These are phyloP conservation scores for Austrofundulus limnaeus DNA, from an alignment of 2,113 vertebrate species.

Conservation along the genomic window DNA sequence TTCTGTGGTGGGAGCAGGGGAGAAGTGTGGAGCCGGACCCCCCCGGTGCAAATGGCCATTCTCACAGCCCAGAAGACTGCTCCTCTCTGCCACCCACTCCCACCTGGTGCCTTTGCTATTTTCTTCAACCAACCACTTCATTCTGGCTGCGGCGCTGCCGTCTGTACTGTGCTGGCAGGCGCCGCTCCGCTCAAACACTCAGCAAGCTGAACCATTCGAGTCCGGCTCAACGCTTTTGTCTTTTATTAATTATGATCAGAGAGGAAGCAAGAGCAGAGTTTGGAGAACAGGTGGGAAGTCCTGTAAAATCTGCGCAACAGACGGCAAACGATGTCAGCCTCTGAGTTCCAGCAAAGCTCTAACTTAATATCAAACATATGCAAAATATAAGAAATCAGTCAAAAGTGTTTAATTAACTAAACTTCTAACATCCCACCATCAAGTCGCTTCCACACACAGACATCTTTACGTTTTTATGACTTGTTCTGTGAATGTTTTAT, in stretches of 20 bases:
- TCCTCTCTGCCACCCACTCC: constrained; percentile 84
- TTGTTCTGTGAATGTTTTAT: too few relatives aligned
- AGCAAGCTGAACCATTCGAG: constrained; percentile 65
- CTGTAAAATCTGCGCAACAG: constrained; percentile 11
- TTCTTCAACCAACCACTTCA: constrained; percentile 80
- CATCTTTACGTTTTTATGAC: background rate
- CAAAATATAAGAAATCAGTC: background rate
- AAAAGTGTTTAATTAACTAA: background rate
- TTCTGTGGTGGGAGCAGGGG: constrained; percentile 64
- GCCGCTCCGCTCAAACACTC: constrained; percentile 74
- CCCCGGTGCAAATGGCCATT: constrained; percentile 83
- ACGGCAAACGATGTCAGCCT: background rate
- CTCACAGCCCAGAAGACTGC: constrained; percentile 85
- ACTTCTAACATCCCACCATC: background rate
- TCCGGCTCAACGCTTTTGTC: constrained; percentile 21
- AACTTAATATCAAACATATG: background rate
- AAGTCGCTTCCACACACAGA: background rate
- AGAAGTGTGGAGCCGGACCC: constrained; percentile 74
- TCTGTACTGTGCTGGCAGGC: constrained; percentile 82
- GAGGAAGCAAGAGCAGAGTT: constrained; percentile 33
- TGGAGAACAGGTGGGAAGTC: constrained; percentile 42
- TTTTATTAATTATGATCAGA: constrained; percentile 47
- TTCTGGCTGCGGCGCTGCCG: constrained; percentile 81
- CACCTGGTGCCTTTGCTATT: constrained; percentile 86
- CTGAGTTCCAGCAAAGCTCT: background rate